Evolutionary conservation across 2,888 invertebrate genomes (phyloP), one percentile per base, ranked within the genome.

Genomic region (Mycogona germanica): DNA sequence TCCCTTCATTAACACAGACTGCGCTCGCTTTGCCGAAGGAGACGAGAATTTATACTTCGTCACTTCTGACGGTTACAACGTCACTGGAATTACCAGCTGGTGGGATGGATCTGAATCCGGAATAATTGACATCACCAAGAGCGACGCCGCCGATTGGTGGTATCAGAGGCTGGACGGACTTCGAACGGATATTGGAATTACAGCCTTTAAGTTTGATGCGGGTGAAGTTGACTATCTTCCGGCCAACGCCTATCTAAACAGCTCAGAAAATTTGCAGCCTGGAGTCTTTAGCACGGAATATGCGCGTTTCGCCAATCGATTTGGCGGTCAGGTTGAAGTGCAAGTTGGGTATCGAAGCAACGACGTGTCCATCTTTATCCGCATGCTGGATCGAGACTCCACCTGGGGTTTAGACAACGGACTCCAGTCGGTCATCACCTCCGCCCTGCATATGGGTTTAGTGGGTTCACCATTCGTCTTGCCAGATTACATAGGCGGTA

Each of bases 141-240:
- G 76, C 0, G 75, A 75, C 23, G 83, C 84, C 0, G 73, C 75
- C 0, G 60, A 72, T 1, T 73, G 74, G 74, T 75, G 64, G 62
- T 50, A 40, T 23, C 60, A 23, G 14, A 60, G 67, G 32, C 57
- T 74, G n/a, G 52, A 62, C 26, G 60, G 67, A 4, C 60, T 92
- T 2, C 71, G 78, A 59, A 69, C 73, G 0, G 72, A 76, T 4
- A 78, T 78, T 52, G 81, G 78, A 0, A 77, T 88, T 23, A 81
- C 84, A 62, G 79, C 80, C 56, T 78, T 84, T 60, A 87, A 87
- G 70, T 87, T 87, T 62, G 86, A 87, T 63, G 87, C 86, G 41
- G 88, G 87, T 26, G 86, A 87, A 67, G 73, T 75, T 0, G 77
- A 78, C 60, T 84, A 79, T 78, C 70, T 78, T 40, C 81, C 82